Evolutionary conservation across 2,888 invertebrate genomes (phyloP).

Genomic region (Lithodes maja): DNA sequence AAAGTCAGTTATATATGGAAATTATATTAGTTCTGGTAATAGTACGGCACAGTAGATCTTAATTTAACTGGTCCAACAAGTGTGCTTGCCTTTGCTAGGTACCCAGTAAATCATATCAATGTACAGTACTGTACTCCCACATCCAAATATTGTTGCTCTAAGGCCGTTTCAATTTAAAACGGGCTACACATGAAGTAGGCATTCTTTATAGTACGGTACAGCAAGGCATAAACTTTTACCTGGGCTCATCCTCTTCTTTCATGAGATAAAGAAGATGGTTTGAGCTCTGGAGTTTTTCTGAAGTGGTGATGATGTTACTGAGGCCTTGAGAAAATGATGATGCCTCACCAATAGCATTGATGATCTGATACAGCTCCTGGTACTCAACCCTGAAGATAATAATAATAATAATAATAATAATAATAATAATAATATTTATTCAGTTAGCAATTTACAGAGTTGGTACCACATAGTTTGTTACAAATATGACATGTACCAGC

Average conservation of each 20-base stretch:
- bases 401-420: background rate
- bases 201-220: too few species aligned
- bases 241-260: constrained; percentile 64
- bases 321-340: constrained; percentile 70
- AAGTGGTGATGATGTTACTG: constrained; percentile 67
- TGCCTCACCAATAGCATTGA: constrained; percentile 69
- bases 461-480: too few species aligned
- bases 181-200: too few species aligned
- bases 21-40: too few species aligned
- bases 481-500: too few species aligned
- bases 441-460: background rate
- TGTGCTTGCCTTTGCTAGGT: too few species aligned
- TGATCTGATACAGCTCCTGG: constrained; percentile 67
- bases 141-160: too few species aligned
- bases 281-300: constrained; percentile 70
- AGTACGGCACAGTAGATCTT: too few species aligned
- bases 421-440: background rate
- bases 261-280: constrained; percentile 70
- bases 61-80: too few species aligned
- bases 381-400: constrained; percentile 60
- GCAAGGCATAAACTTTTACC: constrained; percentile 30
- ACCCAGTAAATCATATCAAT: too few species aligned
- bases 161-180: too few species aligned
- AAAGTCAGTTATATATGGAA: background rate
- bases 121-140: too few species aligned